Base-by-base conservation (phyloP, 2,888 invertebrate species). In the Neoaliturus tenellus region DNA sequence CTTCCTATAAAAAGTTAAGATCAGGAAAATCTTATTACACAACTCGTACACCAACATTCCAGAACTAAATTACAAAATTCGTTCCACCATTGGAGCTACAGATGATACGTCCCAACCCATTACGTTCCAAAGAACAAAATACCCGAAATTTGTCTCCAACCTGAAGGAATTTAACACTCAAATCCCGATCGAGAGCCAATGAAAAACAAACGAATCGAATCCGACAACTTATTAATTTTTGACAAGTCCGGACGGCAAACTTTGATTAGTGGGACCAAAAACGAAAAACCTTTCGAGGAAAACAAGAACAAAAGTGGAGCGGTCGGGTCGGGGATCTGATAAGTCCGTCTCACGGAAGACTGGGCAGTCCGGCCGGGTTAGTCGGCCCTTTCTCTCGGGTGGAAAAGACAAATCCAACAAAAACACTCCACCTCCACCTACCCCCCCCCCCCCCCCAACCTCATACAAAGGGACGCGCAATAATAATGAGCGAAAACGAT, bases 191-290 rank as follows among this genome's bases (percentile, higher is more conserved):
- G 5, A 23, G n/a, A 28, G 31, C 28, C 4, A 62, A 28, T 28
- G 28, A 28, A 25, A 55, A 62, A 0, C 28, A 5, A 10, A 25
- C 62, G 31, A 62, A 62, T 31, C 28, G 62, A 62, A 62, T 3
- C 28, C 62, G 62, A 28, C 62, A 62, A 55, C 55, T 55, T 62
- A 62, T 62, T 62, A 62, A 62, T 62, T 62, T 62, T 62, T 62
- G 62, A 62, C 62, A 31, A 28, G 62, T 62, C 62, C 4, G 1
- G 62, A 62, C 62, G 31, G 62, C 62, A 25, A 62, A 62, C 62
- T 62, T 62, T 62, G 62, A 62, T 62, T 62, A 31, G 62, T 62
- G 28, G 62, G 62, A n/a, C 62, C 62, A 62, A 62, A 62, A 62
- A 62, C 58, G 58, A 58, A 58, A 62, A 62, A 28, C 62, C 62